phyloP scores from a whole-genome alignment of 2,888 invertebrate genomes.

The Toxonevra muliebris region DNA sequence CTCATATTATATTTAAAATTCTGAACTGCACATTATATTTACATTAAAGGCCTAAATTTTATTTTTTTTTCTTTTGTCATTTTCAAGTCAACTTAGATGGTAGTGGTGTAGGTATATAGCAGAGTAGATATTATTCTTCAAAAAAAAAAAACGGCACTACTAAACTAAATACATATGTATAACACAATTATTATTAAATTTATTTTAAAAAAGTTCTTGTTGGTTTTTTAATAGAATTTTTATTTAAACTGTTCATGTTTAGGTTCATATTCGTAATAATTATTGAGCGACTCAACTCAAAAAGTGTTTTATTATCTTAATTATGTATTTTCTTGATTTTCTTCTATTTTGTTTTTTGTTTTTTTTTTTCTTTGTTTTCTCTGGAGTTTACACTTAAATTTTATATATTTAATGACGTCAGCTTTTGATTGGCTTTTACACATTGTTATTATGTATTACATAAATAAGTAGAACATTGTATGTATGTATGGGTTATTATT shows the following conservation, averaged over 20 bases:
- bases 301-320: too few species aligned
- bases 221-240: not conserved
- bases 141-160: too few species aligned
- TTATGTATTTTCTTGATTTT: too few species aligned
- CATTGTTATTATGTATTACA: too few species aligned
- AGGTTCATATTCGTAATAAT: not conserved
- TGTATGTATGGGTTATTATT: not conserved
- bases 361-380: not conserved
- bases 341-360: not conserved
- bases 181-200: not conserved
- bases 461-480: too few species aligned
- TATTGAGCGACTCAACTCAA: too few species aligned
- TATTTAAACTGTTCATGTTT: slow-evolving; percentile 5
- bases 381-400: not conserved
- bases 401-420: not conserved
- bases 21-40: too few species aligned
- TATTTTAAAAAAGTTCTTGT: not conserved
- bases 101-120: not conserved
- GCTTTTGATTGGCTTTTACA: not conserved
- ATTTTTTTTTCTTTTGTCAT: too few species aligned
- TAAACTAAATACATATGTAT: not conserved
- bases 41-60: too few species aligned
- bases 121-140: too few species aligned
- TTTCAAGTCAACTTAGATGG: slow-evolving; percentile 1
- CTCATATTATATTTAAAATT: too few species aligned